These are phyloP conservation scores for Apis dorsata DNA, from an alignment of 1,140 invertebrate genomes.

Conservation along the genomic window DNA sequence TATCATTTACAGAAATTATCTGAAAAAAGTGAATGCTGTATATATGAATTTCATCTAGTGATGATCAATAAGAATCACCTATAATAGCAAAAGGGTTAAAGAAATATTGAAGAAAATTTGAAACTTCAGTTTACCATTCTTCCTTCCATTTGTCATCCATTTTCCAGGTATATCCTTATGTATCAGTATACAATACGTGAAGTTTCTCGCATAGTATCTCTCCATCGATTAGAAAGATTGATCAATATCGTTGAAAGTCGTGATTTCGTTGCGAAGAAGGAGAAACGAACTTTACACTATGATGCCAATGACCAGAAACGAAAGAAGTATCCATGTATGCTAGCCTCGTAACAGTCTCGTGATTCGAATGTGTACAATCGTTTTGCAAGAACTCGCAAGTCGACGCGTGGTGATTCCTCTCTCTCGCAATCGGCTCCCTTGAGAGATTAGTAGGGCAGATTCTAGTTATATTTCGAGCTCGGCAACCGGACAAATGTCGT, in stretches of 20 bases:
- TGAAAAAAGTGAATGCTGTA: too few species aligned
- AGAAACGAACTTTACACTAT: constrained; percentile 8
- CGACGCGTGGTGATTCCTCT: not conserved
- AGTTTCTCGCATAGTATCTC: too few species aligned
- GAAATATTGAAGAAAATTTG: too few species aligned
- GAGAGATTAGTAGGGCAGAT: constrained; percentile 14
- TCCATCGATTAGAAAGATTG: not conserved
- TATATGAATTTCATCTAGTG: too few species aligned
- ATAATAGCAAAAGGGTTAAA: too few species aligned
- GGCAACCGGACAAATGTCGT: constrained; percentile 58
- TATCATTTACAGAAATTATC: too few species aligned
- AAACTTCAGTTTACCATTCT: too few species aligned
- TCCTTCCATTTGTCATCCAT: too few species aligned
- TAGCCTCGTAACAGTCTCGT: not conserved
- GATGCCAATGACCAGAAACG: not conserved
- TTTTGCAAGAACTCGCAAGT: constrained; percentile 21
- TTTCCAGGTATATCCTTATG: too few species aligned
- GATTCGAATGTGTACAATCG: not conserved
- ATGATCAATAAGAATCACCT: too few species aligned
- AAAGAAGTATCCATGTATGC: too few species aligned
- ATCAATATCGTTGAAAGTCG: not conserved
- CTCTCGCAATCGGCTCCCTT: not conserved
- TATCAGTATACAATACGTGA: too few species aligned
- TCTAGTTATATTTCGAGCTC: constrained; percentile 32
- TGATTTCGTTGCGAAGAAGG: not conserved